Evolutionary conservation across 2,888 invertebrate species (phyloP), one percentile per base, ranked within the genome.

Genomic region (Lypha dubia): DNA sequence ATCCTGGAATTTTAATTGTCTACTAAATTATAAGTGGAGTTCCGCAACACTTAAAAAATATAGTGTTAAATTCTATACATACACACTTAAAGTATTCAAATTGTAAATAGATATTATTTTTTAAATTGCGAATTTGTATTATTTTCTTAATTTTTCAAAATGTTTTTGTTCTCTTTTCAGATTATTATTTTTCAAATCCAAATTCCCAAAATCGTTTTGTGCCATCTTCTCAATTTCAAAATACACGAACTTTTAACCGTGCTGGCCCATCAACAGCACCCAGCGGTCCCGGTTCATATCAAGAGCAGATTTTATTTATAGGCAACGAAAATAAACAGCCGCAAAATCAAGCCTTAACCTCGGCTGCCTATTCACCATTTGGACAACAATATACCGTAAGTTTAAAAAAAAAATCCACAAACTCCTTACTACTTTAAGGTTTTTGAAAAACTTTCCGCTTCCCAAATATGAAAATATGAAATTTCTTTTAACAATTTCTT

Each of bases 131-230:
- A n/a, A 28, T 24, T 35, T 53, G 9, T 7, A 1, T 70, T n/a
- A 17, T 20, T 84, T 71, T 75, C 28, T 83, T 38, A 74, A 71
- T 86, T 28, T 28, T 28, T 28, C 28, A 84, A 62, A 58, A 20
- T 49, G 4, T 24, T 51, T 22, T 0, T 13, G 13, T 35, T 86
- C 83, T 60, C 5, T 53, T 90, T 92, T 51, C 88, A 92, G 92
- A 92, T 87, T 92, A 90, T 86, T 92, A 90, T 83, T 92, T 91
- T 74, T 89, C 91, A 53, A 86, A 88, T 46, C 86, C 87, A 22
- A 88, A 88, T 86, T 87, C 88, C 73, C 92, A 91, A 88, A 90
- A 89, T 84, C 91, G 92, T 38, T 92, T 92, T 88, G 91, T 92
- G 88, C 91, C 92, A 89, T 91, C 92, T 22, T 87, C 89, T 9